These are phyloP conservation scores for Ellobium chinense DNA, from an alignment of 2,888 invertebrate species.

Conservation along the genomic window DNA sequence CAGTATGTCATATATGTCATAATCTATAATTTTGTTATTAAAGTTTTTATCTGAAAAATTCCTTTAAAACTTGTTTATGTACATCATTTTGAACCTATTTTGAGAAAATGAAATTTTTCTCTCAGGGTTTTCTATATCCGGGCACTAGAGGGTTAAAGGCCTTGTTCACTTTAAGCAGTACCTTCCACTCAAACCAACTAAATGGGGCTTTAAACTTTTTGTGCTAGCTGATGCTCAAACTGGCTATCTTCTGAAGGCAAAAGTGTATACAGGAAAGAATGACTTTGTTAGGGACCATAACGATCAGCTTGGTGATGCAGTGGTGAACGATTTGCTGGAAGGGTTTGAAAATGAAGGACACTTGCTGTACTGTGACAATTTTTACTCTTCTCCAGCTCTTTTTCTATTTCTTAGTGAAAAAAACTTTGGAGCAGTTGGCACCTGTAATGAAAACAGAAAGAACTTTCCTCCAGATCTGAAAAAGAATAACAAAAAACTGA, in stretches of 20 bases:
- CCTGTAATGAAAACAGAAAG: neutral
- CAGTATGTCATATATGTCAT: conserved; percentile 29
- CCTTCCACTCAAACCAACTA: neutral
- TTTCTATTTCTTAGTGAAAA: neutral
- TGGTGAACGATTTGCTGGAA: neutral
- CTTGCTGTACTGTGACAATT: neutral
- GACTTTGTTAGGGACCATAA: neutral
- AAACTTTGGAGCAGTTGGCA: neutral
- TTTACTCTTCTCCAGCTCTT: neutral
- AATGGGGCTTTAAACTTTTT: neutral
- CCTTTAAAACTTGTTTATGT: neutral
- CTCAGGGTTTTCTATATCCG: neutral
- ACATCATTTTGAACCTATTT: neutral
- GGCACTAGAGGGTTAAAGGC: neutral
- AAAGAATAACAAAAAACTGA: neutral
- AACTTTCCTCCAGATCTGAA: neutral
- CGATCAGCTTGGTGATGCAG: neutral
- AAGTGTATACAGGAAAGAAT: neutral
- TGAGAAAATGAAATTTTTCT: neutral
- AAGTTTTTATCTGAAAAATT: neutral
- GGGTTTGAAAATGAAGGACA: neutral
- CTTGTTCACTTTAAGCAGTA: neutral
- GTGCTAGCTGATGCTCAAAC: neutral
- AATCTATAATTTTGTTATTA: neutral
- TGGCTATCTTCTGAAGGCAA: neutral